A percentile compares a stretch with the other conserved stretches of the same genome.
These are phyloP conservation scores for Oreocharis arfaki DNA, from an alignment of 2,113 vertebrate genomes.

Conservation along the genomic window DNA sequence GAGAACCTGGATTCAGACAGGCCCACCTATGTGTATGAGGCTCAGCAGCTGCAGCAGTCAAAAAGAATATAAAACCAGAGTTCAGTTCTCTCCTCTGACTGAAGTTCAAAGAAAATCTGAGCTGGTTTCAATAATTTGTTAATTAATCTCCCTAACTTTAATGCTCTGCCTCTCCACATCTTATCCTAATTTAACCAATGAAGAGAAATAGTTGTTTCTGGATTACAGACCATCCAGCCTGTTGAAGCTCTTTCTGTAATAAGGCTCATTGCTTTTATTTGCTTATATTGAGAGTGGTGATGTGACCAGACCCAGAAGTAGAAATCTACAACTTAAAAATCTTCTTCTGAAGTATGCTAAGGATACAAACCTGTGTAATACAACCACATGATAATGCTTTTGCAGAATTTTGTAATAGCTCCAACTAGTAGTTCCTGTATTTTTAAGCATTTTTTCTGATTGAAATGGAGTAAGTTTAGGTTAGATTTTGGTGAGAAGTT, in stretches of 20 bases:
- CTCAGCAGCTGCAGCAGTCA: background rate
- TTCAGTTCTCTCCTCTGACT: background rate
- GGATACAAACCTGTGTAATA: background rate
- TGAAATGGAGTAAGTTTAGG: background rate
- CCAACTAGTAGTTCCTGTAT: fast-evolving
- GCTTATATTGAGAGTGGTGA: background rate
- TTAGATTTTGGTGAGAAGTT: background rate
- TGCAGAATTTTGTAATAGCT: background rate
- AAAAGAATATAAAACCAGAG: background rate
- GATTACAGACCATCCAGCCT: background rate
- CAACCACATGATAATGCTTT: background rate
- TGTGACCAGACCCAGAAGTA: background rate
- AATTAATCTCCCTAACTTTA: background rate
- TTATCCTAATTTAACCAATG: background rate
- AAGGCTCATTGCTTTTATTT: background rate
- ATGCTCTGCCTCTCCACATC: fast-evolving
- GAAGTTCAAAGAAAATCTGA: background rate
- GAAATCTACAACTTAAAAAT: background rate
- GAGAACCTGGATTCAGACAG: background rate
- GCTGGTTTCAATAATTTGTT: background rate
- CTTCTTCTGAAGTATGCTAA: background rate
- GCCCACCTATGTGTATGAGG: fast-evolving
- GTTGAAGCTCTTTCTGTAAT: background rate
- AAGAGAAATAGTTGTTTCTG: background rate
- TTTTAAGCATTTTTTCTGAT: background rate